These are phyloP conservation scores for Acomys russatus DNA, from an alignment of 2,797 vertebrate genomes.

Conservation along the genomic window DNA sequence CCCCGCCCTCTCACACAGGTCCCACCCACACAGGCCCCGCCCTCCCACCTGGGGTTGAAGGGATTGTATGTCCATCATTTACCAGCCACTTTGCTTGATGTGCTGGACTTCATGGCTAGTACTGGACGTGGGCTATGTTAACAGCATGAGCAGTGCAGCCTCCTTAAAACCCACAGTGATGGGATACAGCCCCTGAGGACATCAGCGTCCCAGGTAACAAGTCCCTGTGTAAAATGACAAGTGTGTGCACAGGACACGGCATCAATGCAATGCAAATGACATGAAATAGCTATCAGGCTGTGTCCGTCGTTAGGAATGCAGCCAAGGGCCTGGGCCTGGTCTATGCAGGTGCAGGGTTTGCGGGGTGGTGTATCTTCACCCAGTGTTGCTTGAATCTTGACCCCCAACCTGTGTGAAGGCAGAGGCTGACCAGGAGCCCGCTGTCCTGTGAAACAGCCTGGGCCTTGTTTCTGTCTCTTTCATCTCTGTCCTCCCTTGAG, in stretches of 20 bases:
- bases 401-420: not conserved
- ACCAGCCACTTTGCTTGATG: not conserved
- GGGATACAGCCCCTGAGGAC: not conserved
- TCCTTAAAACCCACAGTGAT: not conserved
- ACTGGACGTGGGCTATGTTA: not conserved
- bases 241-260: not conserved
- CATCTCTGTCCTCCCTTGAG: not conserved
- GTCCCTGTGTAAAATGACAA: not conserved
- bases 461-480: not conserved
- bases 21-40: slow-evolving; percentile 53
- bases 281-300: not conserved
- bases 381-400: not conserved
- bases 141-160: not conserved
- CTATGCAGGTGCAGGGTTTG: not conserved
- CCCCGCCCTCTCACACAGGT: slow-evolving; percentile 92
- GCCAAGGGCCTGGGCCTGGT: too few relatives aligned
- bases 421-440: not conserved
- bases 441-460: not conserved
- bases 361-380: not conserved
- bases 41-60: not conserved
- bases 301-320: not conserved
- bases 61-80: not conserved
- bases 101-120: not conserved
- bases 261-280: not conserved
- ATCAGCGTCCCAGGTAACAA: not conserved